These are phyloP conservation scores for Apogon talboti DNA, from an alignment of 2,797 vertebrate species.

Conservation along the genomic window DNA sequence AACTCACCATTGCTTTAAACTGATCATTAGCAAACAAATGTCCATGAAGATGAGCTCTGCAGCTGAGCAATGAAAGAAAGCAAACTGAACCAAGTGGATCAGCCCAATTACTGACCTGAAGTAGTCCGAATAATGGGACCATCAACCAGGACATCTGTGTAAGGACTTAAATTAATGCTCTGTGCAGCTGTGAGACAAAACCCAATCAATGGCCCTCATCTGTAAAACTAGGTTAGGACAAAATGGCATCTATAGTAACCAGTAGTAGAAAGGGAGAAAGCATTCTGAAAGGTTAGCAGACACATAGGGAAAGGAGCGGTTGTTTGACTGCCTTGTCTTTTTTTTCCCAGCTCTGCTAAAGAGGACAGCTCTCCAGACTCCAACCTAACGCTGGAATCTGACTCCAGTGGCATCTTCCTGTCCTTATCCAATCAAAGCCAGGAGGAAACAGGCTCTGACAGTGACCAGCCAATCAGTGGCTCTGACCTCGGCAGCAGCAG, in stretches of 20 bases:
- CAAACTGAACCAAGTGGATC: neutral
- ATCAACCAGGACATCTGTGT: conserved; percentile 16
- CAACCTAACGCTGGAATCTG: conserved; percentile 80
- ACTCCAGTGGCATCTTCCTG: conserved; percentile 84
- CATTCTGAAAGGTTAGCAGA: conserved; percentile 5
- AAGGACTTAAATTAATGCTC: conserved; percentile 1
- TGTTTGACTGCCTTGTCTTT: conserved; percentile 42
- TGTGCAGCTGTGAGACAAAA: conserved; percentile 13
- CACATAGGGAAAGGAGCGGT: conserved; percentile 12
- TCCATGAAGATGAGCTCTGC: neutral
- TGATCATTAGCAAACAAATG: neutral
- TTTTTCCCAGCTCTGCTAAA: conserved; percentile 70
- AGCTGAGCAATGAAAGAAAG: conserved; percentile 14
- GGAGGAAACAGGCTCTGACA: conserved; percentile 79
- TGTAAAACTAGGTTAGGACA: conserved; percentile 33
- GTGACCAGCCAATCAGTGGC: conserved; percentile 79
- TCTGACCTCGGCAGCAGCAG: conserved; percentile 79
- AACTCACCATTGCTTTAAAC: too few relatives aligned
- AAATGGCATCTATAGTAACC: conserved; percentile 14
- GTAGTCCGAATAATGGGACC: conserved; percentile 17
- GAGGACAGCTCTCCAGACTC: conserved; percentile 85
- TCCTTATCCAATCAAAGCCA: conserved; percentile 83
- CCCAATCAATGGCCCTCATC: conserved; percentile 34
- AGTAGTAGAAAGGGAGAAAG: neutral
- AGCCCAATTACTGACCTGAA: conserved; percentile 15